Conservation (phyloP, 2,888 invertebrate genomes). For the Tachina lurida region DNA sequence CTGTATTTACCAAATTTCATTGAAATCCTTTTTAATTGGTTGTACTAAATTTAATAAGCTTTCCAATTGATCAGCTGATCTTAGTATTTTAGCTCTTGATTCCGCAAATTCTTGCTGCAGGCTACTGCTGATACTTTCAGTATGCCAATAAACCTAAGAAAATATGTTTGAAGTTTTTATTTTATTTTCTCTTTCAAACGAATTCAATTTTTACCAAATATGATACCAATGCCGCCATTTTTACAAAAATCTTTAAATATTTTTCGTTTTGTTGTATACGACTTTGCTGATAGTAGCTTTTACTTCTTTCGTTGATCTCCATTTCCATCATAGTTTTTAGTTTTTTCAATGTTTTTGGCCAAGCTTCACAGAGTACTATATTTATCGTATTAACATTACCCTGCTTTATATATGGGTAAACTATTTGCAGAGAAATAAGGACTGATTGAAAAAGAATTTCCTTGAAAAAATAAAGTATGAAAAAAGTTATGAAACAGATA, state of each 20-base stretch:
- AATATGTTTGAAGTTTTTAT: not conserved
- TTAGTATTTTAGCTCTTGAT: conserved; percentile 75
- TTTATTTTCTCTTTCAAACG: not conserved
- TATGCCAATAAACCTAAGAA: conserved; percentile 76
- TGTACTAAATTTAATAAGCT: conserved; percentile 74
- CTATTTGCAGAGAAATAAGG: conserved; percentile 73
- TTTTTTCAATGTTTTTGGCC: conserved; percentile 77
- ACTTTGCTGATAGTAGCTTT: conserved; percentile 72
- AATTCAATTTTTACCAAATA: conserved; percentile 76
- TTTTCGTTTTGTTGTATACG: conserved; percentile 73
- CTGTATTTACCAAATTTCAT: conserved; percentile 77
- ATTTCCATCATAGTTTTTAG: conserved; percentile 77
- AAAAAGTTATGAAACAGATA: not conserved
- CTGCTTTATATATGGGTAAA: conserved; percentile 77
- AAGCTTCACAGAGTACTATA: conserved; percentile 73
- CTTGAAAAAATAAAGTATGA: conserved; percentile 52
- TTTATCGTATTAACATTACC: conserved; percentile 76
- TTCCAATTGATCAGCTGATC: conserved; percentile 75
- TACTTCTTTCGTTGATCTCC: conserved; percentile 77
- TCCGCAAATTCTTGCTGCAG: conserved; percentile 39
- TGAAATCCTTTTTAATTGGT: conserved; percentile 73
- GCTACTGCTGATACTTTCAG: conserved; percentile 48
- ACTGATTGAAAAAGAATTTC: conserved; percentile 76
- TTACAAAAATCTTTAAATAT: conserved; percentile 75
- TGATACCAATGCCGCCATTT: conserved; percentile 77